A percentile compares a stretch with the other conserved stretches of the same genome.
phyloP scores from a whole-genome alignment of 1,140 invertebrate species.

The Drosophila sucinea region DNA sequence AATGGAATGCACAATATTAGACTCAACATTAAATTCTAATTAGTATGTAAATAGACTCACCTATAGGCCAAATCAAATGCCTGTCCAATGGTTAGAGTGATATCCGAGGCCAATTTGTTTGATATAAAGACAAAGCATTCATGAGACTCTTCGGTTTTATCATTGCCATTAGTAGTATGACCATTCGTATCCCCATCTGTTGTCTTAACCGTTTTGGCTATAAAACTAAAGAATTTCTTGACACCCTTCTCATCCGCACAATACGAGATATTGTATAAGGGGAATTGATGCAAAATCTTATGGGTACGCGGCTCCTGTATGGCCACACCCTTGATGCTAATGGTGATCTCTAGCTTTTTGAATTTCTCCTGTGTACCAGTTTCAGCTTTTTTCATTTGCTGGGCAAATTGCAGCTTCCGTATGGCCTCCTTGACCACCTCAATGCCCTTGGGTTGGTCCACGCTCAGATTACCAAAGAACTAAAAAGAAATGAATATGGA shows the following conservation, averaged over 20 bases:
- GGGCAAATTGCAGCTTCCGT: slow-evolving; percentile 96
- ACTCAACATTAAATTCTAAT: neutral
- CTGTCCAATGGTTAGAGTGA: slow-evolving; percentile 98
- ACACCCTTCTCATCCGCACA: slow-evolving; percentile 99
- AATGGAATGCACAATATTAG: neutral
- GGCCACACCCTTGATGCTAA: slow-evolving; percentile 97
- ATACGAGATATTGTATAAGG: slow-evolving; percentile 98
- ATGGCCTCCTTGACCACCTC: slow-evolving; percentile 98
- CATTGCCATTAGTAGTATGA: slow-evolving; percentile 46
- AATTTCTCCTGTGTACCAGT: slow-evolving; percentile 90
- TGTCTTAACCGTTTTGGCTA: slow-evolving; percentile 92
- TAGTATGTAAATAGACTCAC: slow-evolving; percentile 63
- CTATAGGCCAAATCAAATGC: slow-evolving; percentile 98
- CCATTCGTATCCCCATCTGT: slow-evolving; percentile 83
- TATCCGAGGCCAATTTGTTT: slow-evolving; percentile 97
- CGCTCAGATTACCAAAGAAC: slow-evolving; percentile 96
- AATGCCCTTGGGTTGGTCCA: slow-evolving; percentile 97
- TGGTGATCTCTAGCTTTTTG: slow-evolving; percentile 96
- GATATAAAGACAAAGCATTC: slow-evolving; percentile 98
- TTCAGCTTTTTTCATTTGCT: slow-evolving; percentile 96
- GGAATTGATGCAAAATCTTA: slow-evolving; percentile 95
- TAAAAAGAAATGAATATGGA: slow-evolving; percentile 82
- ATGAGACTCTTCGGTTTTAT: slow-evolving; percentile 88
- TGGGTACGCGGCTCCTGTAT: slow-evolving; percentile 91
- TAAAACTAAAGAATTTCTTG: slow-evolving; percentile 98